Evolutionary conservation across 2,888 invertebrate genomes (phyloP).

Genomic region (Itoplectis maculator): DNA sequence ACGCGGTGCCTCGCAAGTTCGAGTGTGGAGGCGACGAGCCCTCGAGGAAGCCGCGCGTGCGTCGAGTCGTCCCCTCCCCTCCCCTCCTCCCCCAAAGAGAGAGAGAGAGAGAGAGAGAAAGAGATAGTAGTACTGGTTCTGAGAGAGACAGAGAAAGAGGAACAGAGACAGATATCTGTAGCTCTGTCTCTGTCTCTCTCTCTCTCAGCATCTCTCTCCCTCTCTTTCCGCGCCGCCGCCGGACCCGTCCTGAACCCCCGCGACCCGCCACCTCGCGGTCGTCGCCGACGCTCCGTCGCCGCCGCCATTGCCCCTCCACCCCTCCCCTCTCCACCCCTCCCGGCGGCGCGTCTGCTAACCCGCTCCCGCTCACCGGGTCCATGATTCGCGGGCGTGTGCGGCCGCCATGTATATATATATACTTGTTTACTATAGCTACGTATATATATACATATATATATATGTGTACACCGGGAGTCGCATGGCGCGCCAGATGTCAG

Average conservation of each 20-base stretch:
- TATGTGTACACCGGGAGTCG: slow-evolving; percentile 46
- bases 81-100: slow-evolving; percentile 34
- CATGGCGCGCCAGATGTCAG: slow-evolving; percentile 69
- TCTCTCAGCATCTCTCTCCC: no score
- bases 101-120: slow-evolving; percentile 42
- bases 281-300: slow-evolving; percentile 64
- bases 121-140: slow-evolving; percentile 70
- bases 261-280: slow-evolving; percentile 67
- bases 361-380: slow-evolving; percentile 64
- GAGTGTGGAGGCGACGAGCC: slow-evolving; percentile 64
- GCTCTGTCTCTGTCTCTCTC: slow-evolving; percentile 66
- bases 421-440: slow-evolving; percentile 17
- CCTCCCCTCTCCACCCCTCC: no score
- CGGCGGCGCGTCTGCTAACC: slow-evolving; percentile 69
- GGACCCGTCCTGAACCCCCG: slow-evolving; percentile 75
- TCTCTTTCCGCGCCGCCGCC: slow-evolving; percentile 76
- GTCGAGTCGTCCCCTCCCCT: slow-evolving; percentile 39
- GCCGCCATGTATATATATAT: slow-evolving; percentile 21
- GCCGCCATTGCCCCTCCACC: slow-evolving; percentile 79
- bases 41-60: slow-evolving; percentile 57
- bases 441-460: no score
- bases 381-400: slow-evolving; percentile 33
- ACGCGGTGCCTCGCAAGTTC: slow-evolving; percentile 26
- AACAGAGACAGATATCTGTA: no score
- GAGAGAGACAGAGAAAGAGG: slow-evolving; percentile 66